A percentile compares a stretch with the other conserved stretches of the same genome.
phyloP scores from a whole-genome alignment of 1,140 invertebrate species.

The Formica selysi region DNA sequence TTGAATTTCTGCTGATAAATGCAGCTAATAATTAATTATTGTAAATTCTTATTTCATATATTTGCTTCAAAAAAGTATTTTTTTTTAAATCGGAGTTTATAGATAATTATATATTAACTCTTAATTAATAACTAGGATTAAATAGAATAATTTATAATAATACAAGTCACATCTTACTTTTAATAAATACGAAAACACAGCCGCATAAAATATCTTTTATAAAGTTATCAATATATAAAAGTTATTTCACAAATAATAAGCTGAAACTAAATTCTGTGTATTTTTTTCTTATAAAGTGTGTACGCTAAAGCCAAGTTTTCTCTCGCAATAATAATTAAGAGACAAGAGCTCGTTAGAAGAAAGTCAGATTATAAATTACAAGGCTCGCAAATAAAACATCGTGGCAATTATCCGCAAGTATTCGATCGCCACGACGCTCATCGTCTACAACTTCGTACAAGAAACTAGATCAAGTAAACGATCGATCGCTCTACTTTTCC shows the following conservation, averaged over 20 bases:
- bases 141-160: not conserved
- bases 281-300: constrained; percentile 2
- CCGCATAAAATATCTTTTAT: not conserved
- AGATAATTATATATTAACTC: not conserved
- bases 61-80: not conserved
- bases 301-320: not conserved
- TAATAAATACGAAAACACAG: not conserved
- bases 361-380: not conserved
- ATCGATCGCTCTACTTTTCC: constrained; percentile 74
- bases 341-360: constrained; percentile 28
- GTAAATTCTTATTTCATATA: not conserved
- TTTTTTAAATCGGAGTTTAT: not conserved
- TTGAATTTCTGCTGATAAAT: not conserved
- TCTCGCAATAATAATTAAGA: not conserved
- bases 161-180: not conserved
- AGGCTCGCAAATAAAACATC: constrained; percentile 14
- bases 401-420: constrained; percentile 57
- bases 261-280: not conserved
- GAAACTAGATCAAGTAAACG: constrained; percentile 68
- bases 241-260: constrained; percentile 12
- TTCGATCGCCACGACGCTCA: constrained; percentile 56
- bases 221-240: not conserved
- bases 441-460: constrained; percentile 37
- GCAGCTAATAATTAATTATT: not conserved
- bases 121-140: too few species aligned